Evolutionary conservation across 30 jellyfish, hydroid and myxozoan species (phyloP).

Genomic region (Cassiopea xamachana): DNA sequence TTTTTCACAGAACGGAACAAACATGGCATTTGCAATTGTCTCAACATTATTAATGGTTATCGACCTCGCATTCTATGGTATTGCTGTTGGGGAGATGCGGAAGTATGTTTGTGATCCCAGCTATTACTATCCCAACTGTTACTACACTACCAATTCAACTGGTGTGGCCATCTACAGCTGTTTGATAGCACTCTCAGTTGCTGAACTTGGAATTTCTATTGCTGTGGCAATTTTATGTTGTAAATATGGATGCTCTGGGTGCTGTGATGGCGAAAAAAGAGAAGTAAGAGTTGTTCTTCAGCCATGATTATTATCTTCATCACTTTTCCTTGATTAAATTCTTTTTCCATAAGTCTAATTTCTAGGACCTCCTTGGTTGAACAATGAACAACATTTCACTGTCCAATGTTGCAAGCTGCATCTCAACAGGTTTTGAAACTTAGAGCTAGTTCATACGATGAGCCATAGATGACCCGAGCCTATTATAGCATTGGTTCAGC

Average conservation of each 20-base stretch:
- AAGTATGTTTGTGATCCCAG: not conserved
- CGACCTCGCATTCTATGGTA: slow-evolving; percentile 8
- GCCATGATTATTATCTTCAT: no score
- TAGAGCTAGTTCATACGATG: no score
- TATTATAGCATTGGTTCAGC: no score
- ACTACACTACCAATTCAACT: not conserved
- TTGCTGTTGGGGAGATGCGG: slow-evolving; percentile 25
- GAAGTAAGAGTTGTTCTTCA: slow-evolving; percentile 9
- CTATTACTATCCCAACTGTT: not conserved
- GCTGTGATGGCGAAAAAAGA: slow-evolving; percentile 6
- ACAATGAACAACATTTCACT: no score
- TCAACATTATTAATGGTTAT: slow-evolving; percentile 30
- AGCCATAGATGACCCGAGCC: no score
- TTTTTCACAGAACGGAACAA: slow-evolving; percentile 29
- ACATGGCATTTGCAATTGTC: slow-evolving; percentile 63
- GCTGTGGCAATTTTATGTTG: slow-evolving; percentile 66
- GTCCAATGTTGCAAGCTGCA: no score
- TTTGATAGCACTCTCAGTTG: slow-evolving; percentile 16
- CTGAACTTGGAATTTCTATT: slow-evolving; percentile 40
- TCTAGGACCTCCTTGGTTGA: no score
- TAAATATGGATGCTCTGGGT: slow-evolving; percentile 27
- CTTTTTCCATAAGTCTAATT: no score
- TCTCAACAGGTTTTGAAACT: no score
- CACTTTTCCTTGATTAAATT: no score
- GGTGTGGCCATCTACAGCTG: slow-evolving; percentile 43